phyloP scores from a whole-genome alignment of 2,888 invertebrate genomes.

The Conops quadrifasciatus region DNA sequence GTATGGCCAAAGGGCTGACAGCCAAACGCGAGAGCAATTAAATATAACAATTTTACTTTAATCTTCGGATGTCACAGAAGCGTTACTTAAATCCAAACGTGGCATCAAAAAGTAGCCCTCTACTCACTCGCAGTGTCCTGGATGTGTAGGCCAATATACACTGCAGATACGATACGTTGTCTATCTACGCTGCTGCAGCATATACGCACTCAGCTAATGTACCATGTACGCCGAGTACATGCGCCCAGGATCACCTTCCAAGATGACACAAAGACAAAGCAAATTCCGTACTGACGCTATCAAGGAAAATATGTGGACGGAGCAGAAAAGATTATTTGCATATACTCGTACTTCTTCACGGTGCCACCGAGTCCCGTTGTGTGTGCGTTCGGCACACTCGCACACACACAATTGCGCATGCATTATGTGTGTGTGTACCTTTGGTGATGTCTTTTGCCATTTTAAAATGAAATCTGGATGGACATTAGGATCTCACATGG shows the following conservation, averaged over 20 bases:
- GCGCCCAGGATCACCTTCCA: constrained; percentile 33
- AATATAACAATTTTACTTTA: too few relatives aligned
- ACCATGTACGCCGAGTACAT: not conserved
- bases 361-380: constrained; percentile 8
- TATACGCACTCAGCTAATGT: constrained; percentile 11
- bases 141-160: too few relatives aligned
- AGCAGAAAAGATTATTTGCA: constrained; percentile 44
- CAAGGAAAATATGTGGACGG: constrained; percentile 45
- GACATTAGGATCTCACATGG: constrained; percentile 43
- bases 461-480: constrained; percentile 47
- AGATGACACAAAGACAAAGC: constrained; percentile 39
- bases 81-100: too few relatives aligned
- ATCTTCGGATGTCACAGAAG: too few relatives aligned
- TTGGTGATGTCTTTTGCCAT: constrained; percentile 39
- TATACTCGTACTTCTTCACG: constrained; percentile 35
- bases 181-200: too few relatives aligned
- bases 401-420: constrained; percentile 32
- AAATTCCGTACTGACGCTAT: constrained; percentile 41
- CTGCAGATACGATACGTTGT: too few relatives aligned
- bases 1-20: too few relatives aligned
- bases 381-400: constrained; percentile 8
- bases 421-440: constrained; percentile 25
- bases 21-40: too few relatives aligned
- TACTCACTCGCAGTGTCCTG: too few relatives aligned
- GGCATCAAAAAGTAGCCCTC: too few relatives aligned